Conservation (phyloP, 1,140 invertebrate species). For the Amphibalanus amphitrite region DNA sequence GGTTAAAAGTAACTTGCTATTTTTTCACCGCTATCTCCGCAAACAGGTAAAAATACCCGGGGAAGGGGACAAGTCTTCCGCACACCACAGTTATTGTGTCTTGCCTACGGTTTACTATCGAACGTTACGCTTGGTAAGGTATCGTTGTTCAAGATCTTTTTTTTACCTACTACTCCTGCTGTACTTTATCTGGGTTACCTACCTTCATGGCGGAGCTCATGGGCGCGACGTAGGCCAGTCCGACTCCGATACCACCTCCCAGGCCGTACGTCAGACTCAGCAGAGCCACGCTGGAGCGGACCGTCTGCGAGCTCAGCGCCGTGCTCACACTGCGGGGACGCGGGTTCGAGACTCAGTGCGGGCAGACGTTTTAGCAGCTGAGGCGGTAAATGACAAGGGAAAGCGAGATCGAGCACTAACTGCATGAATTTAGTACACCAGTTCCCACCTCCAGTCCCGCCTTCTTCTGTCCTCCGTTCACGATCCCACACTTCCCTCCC, state of each 20-base stretch:
- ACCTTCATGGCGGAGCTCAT: conserved; percentile 29
- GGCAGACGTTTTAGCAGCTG: neutral
- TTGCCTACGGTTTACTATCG: no score
- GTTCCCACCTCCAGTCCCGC: neutral
- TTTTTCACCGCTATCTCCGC: no score
- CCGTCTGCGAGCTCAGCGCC: neutral
- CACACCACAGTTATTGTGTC: no score
- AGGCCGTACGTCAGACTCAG: conserved; percentile 26
- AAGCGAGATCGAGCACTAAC: neutral
- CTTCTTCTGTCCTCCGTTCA: neutral
- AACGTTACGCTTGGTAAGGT: no score
- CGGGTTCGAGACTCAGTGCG: neutral
- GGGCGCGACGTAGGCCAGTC: conserved; percentile 27
- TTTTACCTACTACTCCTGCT: no score
- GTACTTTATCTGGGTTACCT: conserved; percentile 6
- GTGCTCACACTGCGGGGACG: neutral
- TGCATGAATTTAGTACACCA: neutral
- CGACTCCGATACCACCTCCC: conserved; percentile 27
- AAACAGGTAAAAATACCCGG: no score
- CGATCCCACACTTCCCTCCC: no score
- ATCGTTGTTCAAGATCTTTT: no score
- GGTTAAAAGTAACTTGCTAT: no score
- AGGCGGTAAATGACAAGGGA: neutral
- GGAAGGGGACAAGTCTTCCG: no score
- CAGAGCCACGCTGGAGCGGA: neutral